Percentiles rank a stretch among this genome's conserved stretches.
phyloP scores from a whole-genome alignment of 2,113 vertebrate genomes.

The Ptilorrhoa leucosticta region DNA sequence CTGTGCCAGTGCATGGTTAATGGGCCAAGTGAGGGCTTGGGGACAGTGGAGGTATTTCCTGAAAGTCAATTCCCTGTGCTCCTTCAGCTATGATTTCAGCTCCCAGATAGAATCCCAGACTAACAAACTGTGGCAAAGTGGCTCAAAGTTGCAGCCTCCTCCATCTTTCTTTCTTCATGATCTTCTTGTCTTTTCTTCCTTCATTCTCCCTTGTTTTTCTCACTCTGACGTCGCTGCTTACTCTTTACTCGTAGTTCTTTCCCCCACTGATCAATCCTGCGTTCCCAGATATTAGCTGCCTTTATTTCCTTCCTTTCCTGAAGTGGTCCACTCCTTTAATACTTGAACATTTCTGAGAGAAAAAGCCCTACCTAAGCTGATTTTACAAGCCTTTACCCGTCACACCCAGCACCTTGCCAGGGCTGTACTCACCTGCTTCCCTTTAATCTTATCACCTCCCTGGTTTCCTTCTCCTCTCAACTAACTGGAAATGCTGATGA shows the following conservation, averaged over 20 bases:
- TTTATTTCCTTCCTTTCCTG: neutral
- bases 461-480: neutral
- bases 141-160: neutral
- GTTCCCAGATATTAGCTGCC: neutral
- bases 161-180: neutral
- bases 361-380: neutral
- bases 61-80: neutral
- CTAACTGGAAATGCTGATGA: neutral
- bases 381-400: neutral
- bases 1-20: neutral
- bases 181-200: neutral
- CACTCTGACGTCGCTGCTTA: neutral
- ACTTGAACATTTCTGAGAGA: neutral
- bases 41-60: neutral
- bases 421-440: neutral
- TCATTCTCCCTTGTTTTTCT: neutral
- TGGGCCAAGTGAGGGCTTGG: neutral
- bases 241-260: neutral
- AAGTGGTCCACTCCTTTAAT: neutral
- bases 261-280: neutral
- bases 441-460: neutral
- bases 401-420: neutral
- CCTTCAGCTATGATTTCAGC: neutral
- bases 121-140: neutral
- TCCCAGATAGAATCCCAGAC: neutral